Percentiles rank a stretch among this genome's conserved stretches.
Conservation (phyloP, 2,797 vertebrate genomes). For the Sardinella longiceps region DNA sequence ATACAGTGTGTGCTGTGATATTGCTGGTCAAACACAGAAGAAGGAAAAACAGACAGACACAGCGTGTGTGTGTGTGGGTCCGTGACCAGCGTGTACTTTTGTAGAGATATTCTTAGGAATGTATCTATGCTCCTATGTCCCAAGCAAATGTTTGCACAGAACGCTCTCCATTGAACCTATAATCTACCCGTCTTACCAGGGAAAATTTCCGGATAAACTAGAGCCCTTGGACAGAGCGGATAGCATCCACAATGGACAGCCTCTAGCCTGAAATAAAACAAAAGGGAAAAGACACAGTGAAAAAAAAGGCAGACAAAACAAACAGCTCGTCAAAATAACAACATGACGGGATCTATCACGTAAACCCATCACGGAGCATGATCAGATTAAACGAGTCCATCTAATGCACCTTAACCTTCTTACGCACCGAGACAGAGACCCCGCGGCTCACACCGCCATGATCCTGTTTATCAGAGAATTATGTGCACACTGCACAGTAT, state of each 20-base stretch:
- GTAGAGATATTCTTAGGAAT: slow-evolving; percentile 9
- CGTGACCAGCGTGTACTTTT: neutral
- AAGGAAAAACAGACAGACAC: neutral
- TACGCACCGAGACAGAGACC: neutral
- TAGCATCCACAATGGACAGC: slow-evolving; percentile 95
- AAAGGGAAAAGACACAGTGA: slow-evolving; percentile 26
- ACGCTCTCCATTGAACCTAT: slow-evolving; percentile 15
- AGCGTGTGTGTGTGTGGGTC: neutral
- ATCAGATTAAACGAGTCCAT: neutral
- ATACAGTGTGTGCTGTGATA: neutral
- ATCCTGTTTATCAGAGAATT: slow-evolving; percentile 13
- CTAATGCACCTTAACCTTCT: slow-evolving; percentile 7
- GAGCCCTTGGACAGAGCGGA: slow-evolving; percentile 89
- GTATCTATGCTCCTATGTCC: neutral
- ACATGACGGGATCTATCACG: neutral
- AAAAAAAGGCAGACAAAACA: neutral
- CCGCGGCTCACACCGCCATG: neutral
- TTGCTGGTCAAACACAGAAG: neutral
- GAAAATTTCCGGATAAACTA: slow-evolving; percentile 96
- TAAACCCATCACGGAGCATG: slow-evolving; percentile 11
- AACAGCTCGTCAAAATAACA: neutral
- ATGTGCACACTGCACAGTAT: neutral
- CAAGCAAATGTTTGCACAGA: slow-evolving; percentile 24
- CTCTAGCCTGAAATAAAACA: slow-evolving; percentile 82
- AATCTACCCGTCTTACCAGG: slow-evolving; percentile 78